Percentiles rank a stretch among this genome's conserved stretches.
Evolutionary conservation across 2,888 invertebrate species (phyloP).

Genomic region (Zelleria hepariella): DNA sequence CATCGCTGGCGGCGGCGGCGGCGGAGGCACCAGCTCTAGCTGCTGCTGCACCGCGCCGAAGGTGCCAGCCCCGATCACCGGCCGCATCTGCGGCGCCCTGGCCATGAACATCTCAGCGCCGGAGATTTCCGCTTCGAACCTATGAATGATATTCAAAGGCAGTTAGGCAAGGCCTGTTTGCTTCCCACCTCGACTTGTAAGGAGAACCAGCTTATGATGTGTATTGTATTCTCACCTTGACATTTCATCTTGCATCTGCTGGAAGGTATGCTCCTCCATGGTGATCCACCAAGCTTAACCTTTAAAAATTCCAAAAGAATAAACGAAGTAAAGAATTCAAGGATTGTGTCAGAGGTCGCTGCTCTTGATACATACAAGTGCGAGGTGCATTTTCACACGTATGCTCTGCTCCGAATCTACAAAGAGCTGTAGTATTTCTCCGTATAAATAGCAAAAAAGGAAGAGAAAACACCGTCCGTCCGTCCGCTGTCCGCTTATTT

Average conservation of each 20-base stretch:
- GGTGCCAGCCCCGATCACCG: conserved; percentile 81
- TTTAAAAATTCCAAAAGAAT: conserved; percentile 64
- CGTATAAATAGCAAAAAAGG: neutral
- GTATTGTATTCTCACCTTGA: conserved; percentile 76
- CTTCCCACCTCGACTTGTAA: neutral
- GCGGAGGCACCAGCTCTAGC: conserved; percentile 65
- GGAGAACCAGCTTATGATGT: conserved; percentile 3
- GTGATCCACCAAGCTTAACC: conserved; percentile 39
- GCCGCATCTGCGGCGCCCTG: conserved; percentile 44
- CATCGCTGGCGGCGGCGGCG: conserved; percentile 48
- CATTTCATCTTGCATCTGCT: conserved; percentile 94
- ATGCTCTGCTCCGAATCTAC: neutral
- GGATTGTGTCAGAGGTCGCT: conserved; percentile 26
- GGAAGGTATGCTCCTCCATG: conserved; percentile 73
- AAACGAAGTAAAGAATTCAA: conserved; percentile 31
- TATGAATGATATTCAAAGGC: conserved; percentile 32
- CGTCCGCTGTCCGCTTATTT: no score
- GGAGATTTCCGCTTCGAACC: conserved; percentile 92
- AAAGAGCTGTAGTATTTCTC: neutral
- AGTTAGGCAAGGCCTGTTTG: neutral
- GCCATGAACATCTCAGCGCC: conserved; percentile 56
- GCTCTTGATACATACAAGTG: conserved; percentile 41
- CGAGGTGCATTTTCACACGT: neutral
- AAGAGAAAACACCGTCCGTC: no score
- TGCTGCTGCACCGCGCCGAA: conserved; percentile 80